Evolutionary conservation across 2,113 vertebrate species (phyloP), one percentile per base, ranked within the genome.

Genomic region (Psilopsiagon aymara): DNA sequence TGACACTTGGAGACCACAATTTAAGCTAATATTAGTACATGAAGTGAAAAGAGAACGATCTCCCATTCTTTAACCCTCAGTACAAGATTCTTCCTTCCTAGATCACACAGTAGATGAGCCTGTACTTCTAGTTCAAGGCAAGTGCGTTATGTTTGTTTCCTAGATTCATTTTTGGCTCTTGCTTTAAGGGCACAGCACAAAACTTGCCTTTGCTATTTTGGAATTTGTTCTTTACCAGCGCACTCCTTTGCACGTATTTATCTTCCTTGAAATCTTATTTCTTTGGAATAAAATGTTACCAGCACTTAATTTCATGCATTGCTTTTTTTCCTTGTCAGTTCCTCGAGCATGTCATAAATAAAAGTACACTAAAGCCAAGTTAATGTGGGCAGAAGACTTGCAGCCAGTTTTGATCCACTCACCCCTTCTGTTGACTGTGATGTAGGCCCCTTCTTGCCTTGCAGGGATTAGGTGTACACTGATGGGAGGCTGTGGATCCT

Each of bases 21-120:
- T 89, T 90, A 88, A 96, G 82, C 63, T 70, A 64, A 46, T 91
- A 46, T 31, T 90, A 75, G 46, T 62, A 90, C 88, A 88, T 91
- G 81, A 62, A 96, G 85, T 75, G 90, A 88, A 84, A 83, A 89
- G 86, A 47, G 88, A 90, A 64, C 49, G 67, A 69, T 92, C 82
- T 93, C 95, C 93, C 82, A 82, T 88, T 92, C 86, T 63, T 70
- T 87, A 80, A 92, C 86, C 67, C 66, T 43, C 60, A 88, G 79
- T 59, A 49, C 49, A 86, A 88, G 90, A 23, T 53, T 89, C 28
- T 64, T 62, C n/a, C 52, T 15, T 92, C 77, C 71, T 80, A 74
- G 31, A 52, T 90, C 63, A 39, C 66, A n/a, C 49, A 84, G 90
- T 41, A 79, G 82, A 82, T 80, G 80, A 88, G 67, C 80, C 60